Evolutionary conservation across 2,888 invertebrate genomes (phyloP).

Genomic region (Synanthedon andrenaeformis): DNA sequence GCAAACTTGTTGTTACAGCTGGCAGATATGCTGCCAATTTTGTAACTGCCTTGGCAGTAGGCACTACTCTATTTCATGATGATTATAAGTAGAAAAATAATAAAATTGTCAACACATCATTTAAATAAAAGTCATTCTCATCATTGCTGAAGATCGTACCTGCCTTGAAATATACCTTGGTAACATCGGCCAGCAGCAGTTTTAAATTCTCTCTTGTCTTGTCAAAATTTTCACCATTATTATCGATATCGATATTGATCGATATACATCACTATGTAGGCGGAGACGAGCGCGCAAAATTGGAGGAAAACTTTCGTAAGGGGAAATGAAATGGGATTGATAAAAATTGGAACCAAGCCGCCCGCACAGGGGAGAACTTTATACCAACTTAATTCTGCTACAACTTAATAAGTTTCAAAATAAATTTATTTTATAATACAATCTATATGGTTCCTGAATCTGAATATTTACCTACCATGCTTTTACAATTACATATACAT

Average conservation of each 20-base stretch:
- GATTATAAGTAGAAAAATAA: background rate
- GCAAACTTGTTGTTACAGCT: too few species aligned
- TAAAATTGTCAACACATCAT: background rate
- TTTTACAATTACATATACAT: too few species aligned
- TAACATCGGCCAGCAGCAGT: too few species aligned
- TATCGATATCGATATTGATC: constrained; percentile 16
- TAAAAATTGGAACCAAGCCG: constrained; percentile 72
- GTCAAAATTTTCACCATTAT: background rate
- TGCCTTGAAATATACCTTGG: too few species aligned
- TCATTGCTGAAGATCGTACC: too few species aligned
- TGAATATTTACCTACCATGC: too few species aligned
- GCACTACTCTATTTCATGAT: background rate
- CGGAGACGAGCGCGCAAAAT: constrained; percentile 58
- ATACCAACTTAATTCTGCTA: background rate
- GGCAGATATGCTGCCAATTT: too few species aligned
- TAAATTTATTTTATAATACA: too few species aligned
- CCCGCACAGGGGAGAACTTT: constrained; percentile 36
- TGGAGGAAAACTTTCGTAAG: constrained; percentile 70
- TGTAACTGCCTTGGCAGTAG: too few species aligned
- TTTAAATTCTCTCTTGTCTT: background rate
- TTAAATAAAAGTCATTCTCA: too few species aligned
- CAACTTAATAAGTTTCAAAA: background rate
- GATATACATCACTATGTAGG: constrained; percentile 29
- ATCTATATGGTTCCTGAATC: too few species aligned
- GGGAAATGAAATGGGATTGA: constrained; percentile 72